Evolutionary conservation across 2,113 vertebrate genomes (phyloP), one percentile per base, ranked within the genome.

Genomic region (Mungos mungo): DNA sequence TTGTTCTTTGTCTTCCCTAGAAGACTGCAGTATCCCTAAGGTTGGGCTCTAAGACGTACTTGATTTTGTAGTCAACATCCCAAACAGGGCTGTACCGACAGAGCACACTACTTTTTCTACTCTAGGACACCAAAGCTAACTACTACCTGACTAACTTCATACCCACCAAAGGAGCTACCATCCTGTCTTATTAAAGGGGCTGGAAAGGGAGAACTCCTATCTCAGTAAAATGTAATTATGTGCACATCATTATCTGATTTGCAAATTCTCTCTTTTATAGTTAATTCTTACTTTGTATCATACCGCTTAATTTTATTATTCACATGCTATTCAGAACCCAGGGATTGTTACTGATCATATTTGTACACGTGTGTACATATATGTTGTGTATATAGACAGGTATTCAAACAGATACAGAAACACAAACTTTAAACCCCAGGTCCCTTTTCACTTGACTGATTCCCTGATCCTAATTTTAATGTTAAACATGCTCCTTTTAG

Each of bases 401-500:
- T 35, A 74, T 4, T 83, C 35, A 47, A 90, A 50, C 29, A 68
- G 52, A 92, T 29, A 35, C 5, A 60, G 35, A 93, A 6, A 60
- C 12, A 66, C 29, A 57, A n/a, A 60, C 68, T 89, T 92, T 74
- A 47, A 90, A 92, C n/a, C 7, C n/a, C 14, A 81, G 31, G n/a
- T 88, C 33, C 77, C 57, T 85, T 71, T 93, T 63, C 79, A 95
- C 13, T 65, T 96, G 90, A 80, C 15, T 88, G 19, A 94, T 35
- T 79, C 35, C 31, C 7, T 90, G 47, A 88, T 79, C 60, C 11
- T 88, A 21, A 88, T n/a, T 88, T 72, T 38, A 96, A 88, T 47
- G 38, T 74, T 95, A 81, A 88, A 88, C 25, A 68, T 85, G 31
- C 15, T 95, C 82, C 71, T 96, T 92, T 92, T 69, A 88, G 89